phyloP scores from a whole-genome alignment of 1,140 invertebrate genomes.

The Caenorhabditis inopinata region DNA sequence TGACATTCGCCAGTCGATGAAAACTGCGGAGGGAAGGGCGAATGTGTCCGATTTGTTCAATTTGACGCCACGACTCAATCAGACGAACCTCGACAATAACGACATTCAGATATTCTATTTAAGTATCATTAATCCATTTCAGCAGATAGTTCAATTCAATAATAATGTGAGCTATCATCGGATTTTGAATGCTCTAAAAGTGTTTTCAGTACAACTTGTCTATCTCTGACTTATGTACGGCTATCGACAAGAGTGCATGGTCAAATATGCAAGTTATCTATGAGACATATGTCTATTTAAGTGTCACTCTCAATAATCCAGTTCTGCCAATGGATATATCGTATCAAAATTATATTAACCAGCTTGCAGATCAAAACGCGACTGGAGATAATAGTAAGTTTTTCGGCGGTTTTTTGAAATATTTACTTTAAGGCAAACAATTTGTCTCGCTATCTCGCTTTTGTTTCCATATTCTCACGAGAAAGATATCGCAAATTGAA shows the following conservation, averaged over 20 bases:
- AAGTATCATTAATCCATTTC: background rate
- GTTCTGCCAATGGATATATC: background rate
- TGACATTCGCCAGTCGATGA: background rate
- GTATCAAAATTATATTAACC: background rate
- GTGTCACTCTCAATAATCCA: background rate
- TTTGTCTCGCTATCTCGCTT: too few relatives aligned
- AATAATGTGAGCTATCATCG: background rate
- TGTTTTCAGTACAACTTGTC: background rate
- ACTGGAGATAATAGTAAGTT: too few relatives aligned
- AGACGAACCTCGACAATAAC: background rate
- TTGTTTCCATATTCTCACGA: too few relatives aligned
- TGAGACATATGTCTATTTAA: background rate
- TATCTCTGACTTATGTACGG: background rate
- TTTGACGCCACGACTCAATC: background rate
- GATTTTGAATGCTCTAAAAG: too few relatives aligned
- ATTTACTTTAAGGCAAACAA: too few relatives aligned
- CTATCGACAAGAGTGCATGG: background rate
- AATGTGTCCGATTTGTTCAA: background rate
- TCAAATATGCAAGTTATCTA: background rate
- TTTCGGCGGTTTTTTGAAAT: too few relatives aligned
- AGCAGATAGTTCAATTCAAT: background rate
- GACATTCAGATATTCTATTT: background rate
- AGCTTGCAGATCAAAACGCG: background rate
- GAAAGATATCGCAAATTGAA: too few relatives aligned
- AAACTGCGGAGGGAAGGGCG: background rate